Base-by-base conservation (phyloP, 2,797 vertebrate genomes). In the Pangasius macronema region DNA sequence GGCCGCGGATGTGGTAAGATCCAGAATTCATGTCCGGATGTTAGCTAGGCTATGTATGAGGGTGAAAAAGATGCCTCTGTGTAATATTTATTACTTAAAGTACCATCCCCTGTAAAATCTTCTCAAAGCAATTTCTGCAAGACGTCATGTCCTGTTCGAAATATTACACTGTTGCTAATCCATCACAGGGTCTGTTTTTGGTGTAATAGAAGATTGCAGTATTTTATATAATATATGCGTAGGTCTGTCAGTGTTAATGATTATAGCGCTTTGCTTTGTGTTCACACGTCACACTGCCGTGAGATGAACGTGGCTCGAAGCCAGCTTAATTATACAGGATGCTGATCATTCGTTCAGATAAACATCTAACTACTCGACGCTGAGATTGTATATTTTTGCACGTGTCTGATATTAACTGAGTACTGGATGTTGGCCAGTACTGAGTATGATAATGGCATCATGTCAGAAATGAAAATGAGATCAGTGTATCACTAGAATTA, bases 251-350 rank as follows among this genome's bases (percentile, higher is more conserved):
- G 39, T 30, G 59, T 65, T 30, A 63, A 82, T 20, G 80, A 20
- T 82, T 18, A 24, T 59, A 59, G 57, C 18, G 57, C 30, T 39
- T 42, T 42, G 57, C 36, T 42, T 42, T 59, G 57, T 63, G 11
- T 79, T 79, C n/a, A 33, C 3, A 11, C 51, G 57, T 61, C 36
- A 82, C 55, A 42, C 55, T 27, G 57, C 24, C 9, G 36, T 42
- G 36, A 81, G 55, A 33, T 81, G 30, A 61, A 61, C 22, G 14
- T 42, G 33, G 33, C 22, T 59, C 10, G 14, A 42, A 39, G 55
- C 30, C 53, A 39, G 36, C 79, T n/a, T 63, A n/a, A 82, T 82
- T 63, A 63, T 63, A 63, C 79, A n/a, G 36, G 24, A 63, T 18
- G 36, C 0, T 46, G 57, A 42, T 63, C 39, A 63, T 63, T 63